Evolutionary conservation across 2,888 invertebrate genomes (phyloP), one percentile per base, ranked within the genome.

Genomic region (Ophion ellenae): DNA sequence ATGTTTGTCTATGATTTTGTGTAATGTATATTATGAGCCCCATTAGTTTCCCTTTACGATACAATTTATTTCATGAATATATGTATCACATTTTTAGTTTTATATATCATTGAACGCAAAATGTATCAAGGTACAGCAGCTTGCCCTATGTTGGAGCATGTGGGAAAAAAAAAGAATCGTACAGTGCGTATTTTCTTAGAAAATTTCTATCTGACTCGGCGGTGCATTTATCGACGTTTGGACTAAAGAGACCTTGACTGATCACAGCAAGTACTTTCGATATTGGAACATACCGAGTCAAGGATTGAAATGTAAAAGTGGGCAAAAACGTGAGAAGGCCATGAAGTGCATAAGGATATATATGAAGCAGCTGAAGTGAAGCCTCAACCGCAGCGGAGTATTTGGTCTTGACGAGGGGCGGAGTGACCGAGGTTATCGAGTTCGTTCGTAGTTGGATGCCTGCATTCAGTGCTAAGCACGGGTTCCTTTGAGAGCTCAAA

Each of bases 401-500:
- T 81, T 81, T 59, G 79, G 17, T 71, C 28, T 67, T 53, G 75
- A 53, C 47, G 84, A 66, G 53, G 40, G 45, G 36, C 28, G 74
- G 61, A 59, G 47, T 14, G 36, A 32, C n/a, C 36, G 66, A 82
- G 61, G 81, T 80, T 20, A 78, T 53, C 67, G 70, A 32, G 59
- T 74, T 59, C 47, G 59, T 40, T 83, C 77, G 47, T n/a, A 45
- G 47, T 70, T 63, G 59, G 66, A 63, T 84, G 28, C 36, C 17
- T 4, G 64, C 83, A 86, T 71, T 80, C 71, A 80, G 47, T 80
- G 28, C 53, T 70, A 40, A 36, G 57, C 77, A 57, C 69, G 61
- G 75, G 75, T 17, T 59, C 67, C 78, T 86, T 86, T 81, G 86
- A 81, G 53, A 74, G 64, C 32, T 78, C 64, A 84, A 79, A 78